phyloP scores from a whole-genome alignment of 2,888 invertebrate species.

The Apotomis turbidana region DNA sequence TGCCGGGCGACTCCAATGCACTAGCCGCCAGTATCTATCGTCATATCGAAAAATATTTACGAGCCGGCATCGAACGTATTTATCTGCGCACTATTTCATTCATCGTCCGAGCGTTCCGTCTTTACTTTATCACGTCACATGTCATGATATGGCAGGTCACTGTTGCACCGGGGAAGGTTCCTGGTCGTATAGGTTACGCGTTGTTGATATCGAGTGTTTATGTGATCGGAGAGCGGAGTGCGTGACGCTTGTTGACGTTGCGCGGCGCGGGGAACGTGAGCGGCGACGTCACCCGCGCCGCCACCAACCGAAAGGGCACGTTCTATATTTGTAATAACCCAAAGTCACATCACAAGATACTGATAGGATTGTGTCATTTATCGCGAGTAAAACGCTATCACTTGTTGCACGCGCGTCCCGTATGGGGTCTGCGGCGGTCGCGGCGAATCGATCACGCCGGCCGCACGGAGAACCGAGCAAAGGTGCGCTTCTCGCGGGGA shows the following conservation, averaged over 20 bases:
- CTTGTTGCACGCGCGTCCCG: conserved; percentile 79
- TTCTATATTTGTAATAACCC: conserved; percentile 78
- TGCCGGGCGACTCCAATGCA: conserved; percentile 63
- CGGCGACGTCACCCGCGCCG: conserved; percentile 80
- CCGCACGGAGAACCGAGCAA: conserved; percentile 68
- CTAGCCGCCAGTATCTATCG: conserved; percentile 58
- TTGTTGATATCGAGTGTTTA: conserved; percentile 63
- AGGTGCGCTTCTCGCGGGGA: conserved; percentile 69
- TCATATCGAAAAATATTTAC: conserved; percentile 70
- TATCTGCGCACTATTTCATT: conserved; percentile 28
- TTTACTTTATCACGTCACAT: conserved; percentile 13
- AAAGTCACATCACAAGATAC: conserved; percentile 73
- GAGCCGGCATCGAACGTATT: conserved; percentile 14
- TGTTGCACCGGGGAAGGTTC: conserved; percentile 47
- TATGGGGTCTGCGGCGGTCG: conserved; percentile 58
- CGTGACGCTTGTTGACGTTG: conserved; percentile 79
- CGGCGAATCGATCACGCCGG: conserved; percentile 69
- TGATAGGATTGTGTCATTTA: conserved; percentile 64
- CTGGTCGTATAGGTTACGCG: conserved; percentile 52
- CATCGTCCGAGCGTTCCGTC: conserved; percentile 6
- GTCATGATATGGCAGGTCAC: conserved; percentile 27
- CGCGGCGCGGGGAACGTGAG: conserved; percentile 79
- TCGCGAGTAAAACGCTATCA: conserved; percentile 68
- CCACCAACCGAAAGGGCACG: conserved; percentile 76
- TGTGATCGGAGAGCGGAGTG: conserved; percentile 60